phyloP scores from a whole-genome alignment of 2,797 vertebrate species.

The Melanotaenia nigrans region DNA sequence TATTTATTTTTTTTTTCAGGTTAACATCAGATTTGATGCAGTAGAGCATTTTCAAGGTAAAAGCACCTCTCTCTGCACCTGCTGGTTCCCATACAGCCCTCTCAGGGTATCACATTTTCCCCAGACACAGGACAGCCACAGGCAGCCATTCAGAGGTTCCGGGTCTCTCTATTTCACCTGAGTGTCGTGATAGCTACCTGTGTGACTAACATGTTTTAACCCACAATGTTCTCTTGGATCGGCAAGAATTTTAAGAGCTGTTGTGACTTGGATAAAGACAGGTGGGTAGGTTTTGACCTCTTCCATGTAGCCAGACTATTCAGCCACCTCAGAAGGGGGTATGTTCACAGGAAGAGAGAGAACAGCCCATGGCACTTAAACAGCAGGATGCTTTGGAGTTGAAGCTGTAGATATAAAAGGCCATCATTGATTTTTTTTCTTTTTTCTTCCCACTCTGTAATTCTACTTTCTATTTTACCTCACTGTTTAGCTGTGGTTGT shows the following conservation, averaged over 20 bases:
- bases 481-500: slow-evolving; percentile 42
- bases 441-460: slow-evolving; percentile 27
- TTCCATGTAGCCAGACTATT: slow-evolving; percentile 73
- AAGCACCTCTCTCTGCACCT: slow-evolving; percentile 38
- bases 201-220: slow-evolving; percentile 46
- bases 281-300: slow-evolving; percentile 69
- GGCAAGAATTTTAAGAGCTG: slow-evolving; percentile 26
- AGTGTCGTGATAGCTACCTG: slow-evolving; percentile 27
- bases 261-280: slow-evolving; percentile 37
- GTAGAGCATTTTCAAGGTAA: slow-evolving; percentile 34
- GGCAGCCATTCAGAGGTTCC: slow-evolving; percentile 50
- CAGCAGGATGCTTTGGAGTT: slow-evolving; percentile 74
- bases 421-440: slow-evolving; percentile 77
- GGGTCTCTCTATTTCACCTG: slow-evolving; percentile 21
- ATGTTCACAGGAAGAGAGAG: slow-evolving; percentile 68
- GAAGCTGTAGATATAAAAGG: slow-evolving; percentile 73
- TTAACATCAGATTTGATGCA: slow-evolving; percentile 11
- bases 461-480: slow-evolving; percentile 52
- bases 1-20: background rate
- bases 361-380: slow-evolving; percentile 71
- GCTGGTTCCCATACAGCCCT: slow-evolving; percentile 31
- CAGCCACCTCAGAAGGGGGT: slow-evolving; percentile 73
- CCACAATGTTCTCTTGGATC: slow-evolving; percentile 28
- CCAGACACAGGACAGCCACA: slow-evolving; percentile 45
- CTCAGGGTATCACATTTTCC: slow-evolving; percentile 39